Evolutionary conservation across 2,888 invertebrate species (phyloP), one percentile per base, ranked within the genome.

Genomic region (Piscicola geometra): DNA sequence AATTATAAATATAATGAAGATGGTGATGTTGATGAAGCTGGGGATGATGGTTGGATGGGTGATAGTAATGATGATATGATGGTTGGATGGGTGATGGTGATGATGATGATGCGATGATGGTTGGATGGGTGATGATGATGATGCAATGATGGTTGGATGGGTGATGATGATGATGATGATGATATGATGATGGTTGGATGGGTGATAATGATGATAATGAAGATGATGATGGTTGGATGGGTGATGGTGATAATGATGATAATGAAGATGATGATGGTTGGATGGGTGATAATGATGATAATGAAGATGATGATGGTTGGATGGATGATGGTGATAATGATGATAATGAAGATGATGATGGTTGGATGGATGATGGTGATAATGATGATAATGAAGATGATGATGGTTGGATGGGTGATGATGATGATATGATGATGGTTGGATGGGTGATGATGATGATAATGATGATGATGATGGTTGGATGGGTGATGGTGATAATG

Each of bases 171-270:
- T 18, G n/a, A 64, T 28, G 30, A 64, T n/a, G 64, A 64, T 30
- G 3, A 12, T 21, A 64, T 30, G 30, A 64, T 64, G 28, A 64
- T 64, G 5, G 21, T 12, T 64, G 21, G 30, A 64, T 5, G 30
- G 9, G 21, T 64, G 21, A 64, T 12, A 30, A 64, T 64, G 64
- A 64, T 64, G 64, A 64, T 64, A 21, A 64, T 64, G 64, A 28
- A 12, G 64, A n/a, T 64, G 64, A 30, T 64, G 64, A 64, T 64
- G 64, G 21, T 21, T 5, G 9, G 5, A n/a, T 3, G 9, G 64
- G 21, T 5, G 21, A 64, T 3, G 64, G 9, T 12, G 21, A 28
- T 5, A n/a, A 64, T 12, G 41, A 41, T 9, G 15, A 41, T 5
- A 15, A 41, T 9, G 41, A 41, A 15, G 41, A 9, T 5, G 15